These are phyloP conservation scores for Amaurobius ferox DNA, from an alignment of 2,888 invertebrate species.

Conservation along the genomic window DNA sequence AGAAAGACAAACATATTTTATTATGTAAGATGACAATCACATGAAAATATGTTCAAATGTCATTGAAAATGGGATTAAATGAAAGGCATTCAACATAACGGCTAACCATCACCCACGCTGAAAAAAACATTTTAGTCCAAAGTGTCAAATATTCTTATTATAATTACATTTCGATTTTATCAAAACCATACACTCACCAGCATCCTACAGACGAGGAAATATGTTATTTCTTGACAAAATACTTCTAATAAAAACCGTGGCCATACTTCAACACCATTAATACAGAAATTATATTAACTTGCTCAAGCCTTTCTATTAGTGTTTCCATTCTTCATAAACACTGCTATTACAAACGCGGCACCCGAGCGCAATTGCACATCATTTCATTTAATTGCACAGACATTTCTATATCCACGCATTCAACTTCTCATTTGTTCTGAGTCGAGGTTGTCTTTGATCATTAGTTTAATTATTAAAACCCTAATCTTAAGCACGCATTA, in stretches of 20 bases:
- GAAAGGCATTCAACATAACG: no score
- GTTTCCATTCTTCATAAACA: background rate
- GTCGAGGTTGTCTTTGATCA: background rate
- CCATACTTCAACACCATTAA: background rate
- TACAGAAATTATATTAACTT: background rate
- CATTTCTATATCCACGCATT: background rate
- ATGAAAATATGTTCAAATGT: no score
- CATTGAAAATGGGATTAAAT: no score
- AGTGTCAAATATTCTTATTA: no score
- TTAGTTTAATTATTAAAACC: slow-evolving; percentile 14
- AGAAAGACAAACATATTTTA: no score
- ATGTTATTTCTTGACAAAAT: no score
- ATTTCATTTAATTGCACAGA: background rate
- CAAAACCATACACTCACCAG: no score
- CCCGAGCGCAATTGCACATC: background rate
- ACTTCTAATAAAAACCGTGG: background rate
- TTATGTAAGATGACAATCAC: no score
- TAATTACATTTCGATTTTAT: no score
- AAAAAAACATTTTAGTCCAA: no score
- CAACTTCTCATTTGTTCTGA: background rate
- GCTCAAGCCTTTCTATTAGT: background rate
- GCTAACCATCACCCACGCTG: no score
- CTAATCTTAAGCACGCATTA: slow-evolving; percentile 6
- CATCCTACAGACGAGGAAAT: no score
- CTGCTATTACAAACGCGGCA: background rate